Conservation (phyloP, 2,797 vertebrate genomes). For the Diceros bicornis region DNA sequence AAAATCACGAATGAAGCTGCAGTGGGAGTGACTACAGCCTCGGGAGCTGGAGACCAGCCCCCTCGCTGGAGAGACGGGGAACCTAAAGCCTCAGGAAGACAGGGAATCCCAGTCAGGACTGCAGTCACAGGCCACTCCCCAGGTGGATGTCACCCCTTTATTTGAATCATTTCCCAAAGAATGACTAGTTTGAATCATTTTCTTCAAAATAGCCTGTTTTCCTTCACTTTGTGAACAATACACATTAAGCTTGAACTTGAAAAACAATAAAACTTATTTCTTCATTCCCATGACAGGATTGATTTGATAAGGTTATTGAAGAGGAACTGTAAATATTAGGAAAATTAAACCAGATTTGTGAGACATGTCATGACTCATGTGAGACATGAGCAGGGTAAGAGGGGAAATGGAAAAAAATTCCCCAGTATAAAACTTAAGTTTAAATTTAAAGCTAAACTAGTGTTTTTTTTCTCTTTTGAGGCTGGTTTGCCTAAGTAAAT, state of each 20-base stretch:
- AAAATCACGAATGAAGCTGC: not conserved
- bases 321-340: not conserved
- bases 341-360: not conserved
- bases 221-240: not conserved
- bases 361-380: not conserved
- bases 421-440: conserved; percentile 16
- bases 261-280: conserved; percentile 15
- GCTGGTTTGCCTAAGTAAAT: conserved; percentile 5
- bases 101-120: not conserved
- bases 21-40: not conserved
- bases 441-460: not conserved
- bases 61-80: not conserved
- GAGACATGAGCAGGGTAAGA: not conserved
- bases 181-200: not conserved
- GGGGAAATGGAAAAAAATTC: not conserved
- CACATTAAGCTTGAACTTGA: not conserved
- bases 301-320: not conserved
- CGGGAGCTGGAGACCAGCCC: not conserved
- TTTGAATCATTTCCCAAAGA: not conserved
- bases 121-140: not conserved
- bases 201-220: not conserved
- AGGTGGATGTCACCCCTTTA: not conserved
- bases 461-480: not conserved
- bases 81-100: not conserved
- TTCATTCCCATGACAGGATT: not conserved